These are phyloP conservation scores for Paracanthobrama guichenoti DNA, from an alignment of 2,113 vertebrate genomes.

Conservation along the genomic window DNA sequence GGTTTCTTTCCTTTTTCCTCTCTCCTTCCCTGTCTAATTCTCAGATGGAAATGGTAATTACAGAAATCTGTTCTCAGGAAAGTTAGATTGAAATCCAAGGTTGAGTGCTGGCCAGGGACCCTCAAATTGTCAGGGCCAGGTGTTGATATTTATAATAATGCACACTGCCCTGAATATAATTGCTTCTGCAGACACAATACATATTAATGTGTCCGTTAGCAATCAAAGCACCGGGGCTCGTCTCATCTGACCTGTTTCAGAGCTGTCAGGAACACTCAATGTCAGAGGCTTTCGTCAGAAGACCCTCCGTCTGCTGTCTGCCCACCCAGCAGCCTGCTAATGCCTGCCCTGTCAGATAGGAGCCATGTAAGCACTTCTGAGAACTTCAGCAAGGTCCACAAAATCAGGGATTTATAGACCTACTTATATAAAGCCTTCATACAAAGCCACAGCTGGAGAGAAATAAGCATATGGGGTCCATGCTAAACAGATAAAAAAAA, in stretches of 20 bases:
- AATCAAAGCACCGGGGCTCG: constrained; percentile 66
- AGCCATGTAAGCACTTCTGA: constrained; percentile 5
- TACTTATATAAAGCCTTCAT: background rate
- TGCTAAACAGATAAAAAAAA: background rate
- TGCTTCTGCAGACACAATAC: constrained; percentile 50
- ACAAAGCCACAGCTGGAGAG: background rate
- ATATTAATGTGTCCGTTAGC: constrained; percentile 70
- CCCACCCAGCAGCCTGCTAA: constrained; percentile 47
- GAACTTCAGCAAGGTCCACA: constrained; percentile 17
- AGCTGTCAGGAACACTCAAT: constrained; percentile 72
- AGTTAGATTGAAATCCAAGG: constrained; percentile 51
- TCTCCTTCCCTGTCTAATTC: background rate
- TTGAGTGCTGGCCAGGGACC: constrained; percentile 58
- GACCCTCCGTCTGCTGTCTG: constrained; percentile 30
- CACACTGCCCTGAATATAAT: constrained; percentile 55
- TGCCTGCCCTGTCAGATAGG: background rate
- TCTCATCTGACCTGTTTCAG: constrained; percentile 65
- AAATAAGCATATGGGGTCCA: background rate
- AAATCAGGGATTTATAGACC: background rate
- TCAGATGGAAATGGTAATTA: constrained; percentile 67
- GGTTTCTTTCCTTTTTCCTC: background rate
- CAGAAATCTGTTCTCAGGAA: constrained; percentile 40
- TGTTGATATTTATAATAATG: constrained; percentile 63
- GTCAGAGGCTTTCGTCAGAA: constrained; percentile 66
- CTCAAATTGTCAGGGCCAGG: constrained; percentile 53